Evolutionary conservation across 2,888 invertebrate genomes (phyloP).

Genomic region (Muschampia plurimacula): DNA sequence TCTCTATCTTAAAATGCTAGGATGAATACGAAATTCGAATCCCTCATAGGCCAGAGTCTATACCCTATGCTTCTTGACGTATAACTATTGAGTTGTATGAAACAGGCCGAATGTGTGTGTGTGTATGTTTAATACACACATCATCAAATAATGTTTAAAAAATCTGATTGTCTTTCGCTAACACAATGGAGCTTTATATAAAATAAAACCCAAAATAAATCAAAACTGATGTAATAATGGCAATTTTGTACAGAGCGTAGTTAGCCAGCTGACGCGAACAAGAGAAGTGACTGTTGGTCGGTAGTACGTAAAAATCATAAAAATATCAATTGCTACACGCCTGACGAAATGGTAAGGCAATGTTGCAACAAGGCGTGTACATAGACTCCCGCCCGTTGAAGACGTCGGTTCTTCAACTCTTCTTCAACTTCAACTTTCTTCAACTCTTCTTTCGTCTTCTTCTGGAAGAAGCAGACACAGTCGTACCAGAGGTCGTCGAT

Average conservation of each 20-base stretch:
- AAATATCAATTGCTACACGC: not conserved
- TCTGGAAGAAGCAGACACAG: not conserved
- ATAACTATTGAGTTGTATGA: no score
- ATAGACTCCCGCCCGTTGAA: slow-evolving; percentile 3
- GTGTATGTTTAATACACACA: no score
- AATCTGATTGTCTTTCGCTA: not conserved
- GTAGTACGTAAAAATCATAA: not conserved
- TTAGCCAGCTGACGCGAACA: not conserved
- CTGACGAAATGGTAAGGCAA: not conserved
- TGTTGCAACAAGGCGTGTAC: not conserved
- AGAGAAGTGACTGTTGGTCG: not conserved
- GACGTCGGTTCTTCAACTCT: not conserved
- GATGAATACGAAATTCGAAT: no score
- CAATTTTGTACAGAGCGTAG: not conserved
- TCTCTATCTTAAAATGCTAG: no score
- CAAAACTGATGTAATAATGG: not conserved
- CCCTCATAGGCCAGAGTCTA: no score
- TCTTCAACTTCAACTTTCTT: not conserved
- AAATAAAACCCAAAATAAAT: not conserved
- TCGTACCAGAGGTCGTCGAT: not conserved
- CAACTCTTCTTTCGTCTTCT: not conserved
- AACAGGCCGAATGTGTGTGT: no score
- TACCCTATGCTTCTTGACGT: no score
- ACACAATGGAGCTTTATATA: not conserved
- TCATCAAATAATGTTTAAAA: no score